These are phyloP conservation scores for Microctonus brassicae DNA, from an alignment of 2,888 invertebrate species.

Conservation along the genomic window DNA sequence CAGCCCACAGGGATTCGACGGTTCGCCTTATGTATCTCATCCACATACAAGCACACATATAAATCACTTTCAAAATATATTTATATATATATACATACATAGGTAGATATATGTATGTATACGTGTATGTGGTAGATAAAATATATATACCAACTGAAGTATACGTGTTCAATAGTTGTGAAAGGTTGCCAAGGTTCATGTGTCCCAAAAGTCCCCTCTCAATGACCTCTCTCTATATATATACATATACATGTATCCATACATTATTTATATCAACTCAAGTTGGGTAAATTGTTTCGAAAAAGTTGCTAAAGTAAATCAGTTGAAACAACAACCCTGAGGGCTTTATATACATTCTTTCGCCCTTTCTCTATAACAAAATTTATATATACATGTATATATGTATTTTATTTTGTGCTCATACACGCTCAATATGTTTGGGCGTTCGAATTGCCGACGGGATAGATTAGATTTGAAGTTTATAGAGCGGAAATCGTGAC, in stretches of 20 bases:
- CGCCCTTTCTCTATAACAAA: background rate
- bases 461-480: conserved; percentile 69
- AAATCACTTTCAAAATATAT: too few relatives aligned
- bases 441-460: conserved; percentile 57
- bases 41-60: conserved; percentile 38
- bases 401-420: conserved; percentile 3
- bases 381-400: too few relatives aligned
- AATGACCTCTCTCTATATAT: conserved; percentile 22
- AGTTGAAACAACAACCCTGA: conserved; percentile 31
- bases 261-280: background rate
- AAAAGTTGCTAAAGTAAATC: conserved; percentile 20
- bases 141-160: background rate
- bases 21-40: conserved; percentile 58
- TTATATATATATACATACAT: conserved; percentile 25
- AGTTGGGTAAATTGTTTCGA: background rate
- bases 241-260: conserved; percentile 34
- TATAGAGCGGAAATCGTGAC: conserved; percentile 64
- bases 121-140: background rate
- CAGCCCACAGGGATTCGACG: conserved; percentile 62
- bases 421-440: conserved; percentile 29
- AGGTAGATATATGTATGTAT: conserved; percentile 18
- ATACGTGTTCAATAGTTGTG: conserved; percentile 20
- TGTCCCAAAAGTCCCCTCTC: background rate
- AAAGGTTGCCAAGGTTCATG: conserved; percentile 20
- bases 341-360: background rate